Evolutionary conservation across 1,140 invertebrate genomes (phyloP), one percentile per base, ranked within the genome.

Genomic region (Penaeus vannamei): DNA sequence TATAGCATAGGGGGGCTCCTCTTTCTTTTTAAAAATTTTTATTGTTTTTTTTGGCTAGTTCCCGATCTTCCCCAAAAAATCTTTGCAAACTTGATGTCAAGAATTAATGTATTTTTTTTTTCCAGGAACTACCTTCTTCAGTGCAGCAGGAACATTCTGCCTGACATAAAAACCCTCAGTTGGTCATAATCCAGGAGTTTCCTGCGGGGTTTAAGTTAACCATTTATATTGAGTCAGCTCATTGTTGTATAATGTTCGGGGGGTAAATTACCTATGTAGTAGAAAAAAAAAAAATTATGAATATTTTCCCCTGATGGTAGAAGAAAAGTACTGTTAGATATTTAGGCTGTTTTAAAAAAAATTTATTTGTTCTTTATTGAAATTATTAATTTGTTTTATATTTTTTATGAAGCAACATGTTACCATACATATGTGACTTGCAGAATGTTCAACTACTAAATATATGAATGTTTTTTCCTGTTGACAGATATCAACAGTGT

Each of bases 401-500:
- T 53, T 53, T 53, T 53, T 0, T 10, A 53, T n/a, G 53, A 53
- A 53, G 8, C 53, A 53, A 5, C 14, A 53, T 53, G 14, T 53
- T 53, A 17, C 17, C 17, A 53, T 53, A 53, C 10, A 53, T 53
- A 1, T 53, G 3, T 53, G 14, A 53, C 10, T 1, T 53, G 1
- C 53, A 14, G 10, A 8, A 53, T 10, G 53, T 53, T 53, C 17
- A 17, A 53, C 1, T 12, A 53, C 53, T 53, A 10, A 53, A 53
- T 53, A 10, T 53, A 53, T 53, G 53, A 36, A 19, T 12, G 22
- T 60, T 83, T 62, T 62, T 32, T 61, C n/a, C 36, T 19, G 85
- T 77, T 83, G 82, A 12, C 90, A 96, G 95, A 96, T 98, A 0
- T 95, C 96, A 85, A 99, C 93, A 98, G 98, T 5, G 97, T 99